phyloP scores from a whole-genome alignment of 1,140 invertebrate genomes.

The Belonocnema kinseyi region DNA sequence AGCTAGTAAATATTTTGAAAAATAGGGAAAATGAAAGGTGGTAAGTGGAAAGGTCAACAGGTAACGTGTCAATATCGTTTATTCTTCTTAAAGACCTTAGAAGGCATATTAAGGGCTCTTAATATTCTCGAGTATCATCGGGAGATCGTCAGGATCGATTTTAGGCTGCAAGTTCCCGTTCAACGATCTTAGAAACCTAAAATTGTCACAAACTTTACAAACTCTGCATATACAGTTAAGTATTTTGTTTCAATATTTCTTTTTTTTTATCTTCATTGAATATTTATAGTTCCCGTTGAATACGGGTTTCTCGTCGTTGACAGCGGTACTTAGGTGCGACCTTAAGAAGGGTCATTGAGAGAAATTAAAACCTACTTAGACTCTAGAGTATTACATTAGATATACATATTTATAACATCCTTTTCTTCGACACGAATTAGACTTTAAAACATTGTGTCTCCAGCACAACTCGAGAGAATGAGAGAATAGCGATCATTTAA shows the following conservation, averaged over 20 bases:
- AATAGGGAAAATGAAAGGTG: not conserved
- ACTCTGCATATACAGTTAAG: not conserved
- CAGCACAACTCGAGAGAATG: constrained; percentile 8
- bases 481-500: not conserved
- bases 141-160: constrained; percentile 52
- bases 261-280: not conserved
- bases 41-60: constrained; percentile 21
- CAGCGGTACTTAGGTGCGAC: not conserved
- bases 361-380: constrained; percentile 20
- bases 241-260: not conserved
- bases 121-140: constrained; percentile 59
- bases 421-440: constrained; percentile 2
- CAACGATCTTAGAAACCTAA: constrained; percentile 3
- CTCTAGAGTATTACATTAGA: constrained; percentile 23
- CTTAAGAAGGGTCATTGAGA: constrained; percentile 9
- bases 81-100: constrained; percentile 64
- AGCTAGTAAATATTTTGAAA: too few species aligned
- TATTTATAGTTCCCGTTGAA: constrained; percentile 13
- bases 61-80: constrained; percentile 64
- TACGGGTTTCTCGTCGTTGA: not conserved
- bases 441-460: constrained; percentile 4
- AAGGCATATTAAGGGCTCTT: constrained; percentile 59
- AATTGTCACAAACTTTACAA: constrained; percentile 19
- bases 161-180: constrained; percentile 23
- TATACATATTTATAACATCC: constrained; percentile 24